Evolutionary conservation across 2,888 invertebrate species (phyloP).

Genomic region (Acleris emargana): DNA sequence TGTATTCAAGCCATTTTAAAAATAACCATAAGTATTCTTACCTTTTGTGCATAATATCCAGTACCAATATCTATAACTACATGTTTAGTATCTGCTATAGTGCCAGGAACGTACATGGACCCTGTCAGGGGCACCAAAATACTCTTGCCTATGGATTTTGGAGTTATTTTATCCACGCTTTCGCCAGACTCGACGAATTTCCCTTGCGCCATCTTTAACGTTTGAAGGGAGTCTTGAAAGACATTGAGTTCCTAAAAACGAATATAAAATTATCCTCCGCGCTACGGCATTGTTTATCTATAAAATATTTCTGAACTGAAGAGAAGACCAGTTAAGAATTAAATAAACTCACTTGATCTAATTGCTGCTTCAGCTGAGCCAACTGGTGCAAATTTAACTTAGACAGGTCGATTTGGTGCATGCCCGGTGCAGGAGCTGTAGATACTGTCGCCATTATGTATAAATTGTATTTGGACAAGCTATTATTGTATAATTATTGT

Average conservation of each 20-base stretch:
- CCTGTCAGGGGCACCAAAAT: slow-evolving; percentile 97
- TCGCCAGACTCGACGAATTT: slow-evolving; percentile 96
- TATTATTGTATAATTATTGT: slow-evolving; percentile 7
- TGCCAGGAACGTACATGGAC: slow-evolving; percentile 98
- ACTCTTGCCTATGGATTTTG: slow-evolving; percentile 90
- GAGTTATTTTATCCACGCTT: slow-evolving; percentile 90
- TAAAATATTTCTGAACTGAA: background rate
- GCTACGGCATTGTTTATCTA: background rate
- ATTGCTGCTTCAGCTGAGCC: slow-evolving; percentile 92
- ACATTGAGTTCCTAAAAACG: slow-evolving; percentile 90
- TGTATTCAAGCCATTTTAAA: background rate
- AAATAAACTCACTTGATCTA: slow-evolving; percentile 87
- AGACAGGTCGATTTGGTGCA: slow-evolving; percentile 91
- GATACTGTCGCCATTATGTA: slow-evolving; percentile 85
- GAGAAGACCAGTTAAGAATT: slow-evolving; percentile 10
- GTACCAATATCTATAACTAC: slow-evolving; percentile 98
- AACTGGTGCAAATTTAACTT: slow-evolving; percentile 92
- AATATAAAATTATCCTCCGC: slow-evolving; percentile 10
- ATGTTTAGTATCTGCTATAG: slow-evolving; percentile 91
- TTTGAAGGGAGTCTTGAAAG: slow-evolving; percentile 95
- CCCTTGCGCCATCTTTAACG: slow-evolving; percentile 94
- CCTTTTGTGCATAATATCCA: slow-evolving; percentile 98
- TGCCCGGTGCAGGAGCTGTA: slow-evolving; percentile 84
- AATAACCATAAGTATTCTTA: slow-evolving; percentile 55
- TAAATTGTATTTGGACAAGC: slow-evolving; percentile 35